phyloP scores from a whole-genome alignment of 2,113 vertebrate species.

The Hyla sarda region DNA sequence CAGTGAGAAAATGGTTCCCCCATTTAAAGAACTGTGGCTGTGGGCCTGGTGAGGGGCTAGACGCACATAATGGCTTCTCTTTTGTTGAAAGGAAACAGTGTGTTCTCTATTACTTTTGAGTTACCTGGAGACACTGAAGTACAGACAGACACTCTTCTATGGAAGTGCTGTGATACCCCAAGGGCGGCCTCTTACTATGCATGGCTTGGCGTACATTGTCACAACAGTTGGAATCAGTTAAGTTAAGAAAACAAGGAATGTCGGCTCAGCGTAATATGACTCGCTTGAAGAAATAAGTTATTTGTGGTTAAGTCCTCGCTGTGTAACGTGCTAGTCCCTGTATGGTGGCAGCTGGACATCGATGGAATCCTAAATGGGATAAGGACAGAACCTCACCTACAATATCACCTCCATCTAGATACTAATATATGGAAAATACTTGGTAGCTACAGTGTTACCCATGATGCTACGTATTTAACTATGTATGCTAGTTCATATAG shows the following conservation, averaged over 20 bases:
- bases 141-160: constrained; percentile 47
- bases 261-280: constrained; percentile 36
- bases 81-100: constrained; percentile 74
- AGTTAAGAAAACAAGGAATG: constrained; percentile 55
- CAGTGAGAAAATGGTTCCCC: constrained; percentile 56
- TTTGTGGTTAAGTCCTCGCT: constrained; percentile 24
- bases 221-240: constrained; percentile 62
- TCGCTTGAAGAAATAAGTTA: constrained; percentile 40
- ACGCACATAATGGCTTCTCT: constrained; percentile 69
- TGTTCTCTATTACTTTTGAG: constrained; percentile 70
- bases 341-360: constrained; percentile 1
- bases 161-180: constrained; percentile 58
- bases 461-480: no score
- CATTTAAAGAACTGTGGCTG: constrained; percentile 66
- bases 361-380: not conserved
- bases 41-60: constrained; percentile 65
- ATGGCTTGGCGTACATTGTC: not conserved
- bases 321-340: not conserved
- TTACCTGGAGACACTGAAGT: constrained; percentile 68
- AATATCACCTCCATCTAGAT: not conserved
- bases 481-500: no score
- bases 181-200: constrained; percentile 48
- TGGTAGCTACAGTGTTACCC: no score
- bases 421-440: not conserved
- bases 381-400: not conserved